phyloP scores from a whole-genome alignment of 2,113 vertebrate species.

The Acanthochromis polyacanthus region DNA sequence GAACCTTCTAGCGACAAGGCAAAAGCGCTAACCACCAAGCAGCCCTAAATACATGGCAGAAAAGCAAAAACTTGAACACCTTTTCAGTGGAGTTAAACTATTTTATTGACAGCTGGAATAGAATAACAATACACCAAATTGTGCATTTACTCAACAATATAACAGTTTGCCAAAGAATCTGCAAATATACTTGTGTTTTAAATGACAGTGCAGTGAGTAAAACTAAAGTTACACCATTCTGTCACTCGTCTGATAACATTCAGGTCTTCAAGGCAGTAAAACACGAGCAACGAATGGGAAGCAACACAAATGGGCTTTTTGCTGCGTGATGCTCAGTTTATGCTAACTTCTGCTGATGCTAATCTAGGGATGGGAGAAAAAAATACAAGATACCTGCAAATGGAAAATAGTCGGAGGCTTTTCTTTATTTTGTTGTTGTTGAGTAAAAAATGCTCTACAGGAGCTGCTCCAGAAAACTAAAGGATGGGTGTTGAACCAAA shows the following conservation, averaged over 20 bases:
- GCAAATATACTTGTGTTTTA: constrained; percentile 84
- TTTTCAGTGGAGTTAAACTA: constrained; percentile 63
- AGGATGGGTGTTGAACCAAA: not conserved
- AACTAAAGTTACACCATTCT: constrained; percentile 42
- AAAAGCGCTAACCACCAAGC: too few species aligned
- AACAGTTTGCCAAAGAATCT: constrained; percentile 82
- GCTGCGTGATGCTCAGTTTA: not conserved
- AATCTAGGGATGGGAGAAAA: not conserved
- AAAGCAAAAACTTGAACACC: not conserved
- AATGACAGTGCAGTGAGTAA: constrained; percentile 58
- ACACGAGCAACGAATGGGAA: constrained; percentile 42
- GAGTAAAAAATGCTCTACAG: not conserved
- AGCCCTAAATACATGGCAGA: too few species aligned
- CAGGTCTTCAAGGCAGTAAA: constrained; percentile 42
- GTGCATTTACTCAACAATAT: constrained; percentile 86
- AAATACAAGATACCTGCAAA: not conserved
- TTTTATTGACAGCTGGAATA: constrained; percentile 82
- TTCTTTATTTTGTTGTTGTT: not conserved
- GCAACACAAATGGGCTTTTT: constrained; percentile 29
- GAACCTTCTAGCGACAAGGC: too few species aligned
- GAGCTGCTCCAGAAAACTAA: not conserved
- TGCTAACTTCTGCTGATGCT: not conserved
- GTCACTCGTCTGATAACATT: constrained; percentile 41
- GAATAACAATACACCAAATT: constrained; percentile 87
- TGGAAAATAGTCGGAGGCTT: too few species aligned